Evolutionary conservation across 2,113 vertebrate genomes (phyloP), one percentile per base, ranked within the genome.

Genomic region (Catharus bicknelli): DNA sequence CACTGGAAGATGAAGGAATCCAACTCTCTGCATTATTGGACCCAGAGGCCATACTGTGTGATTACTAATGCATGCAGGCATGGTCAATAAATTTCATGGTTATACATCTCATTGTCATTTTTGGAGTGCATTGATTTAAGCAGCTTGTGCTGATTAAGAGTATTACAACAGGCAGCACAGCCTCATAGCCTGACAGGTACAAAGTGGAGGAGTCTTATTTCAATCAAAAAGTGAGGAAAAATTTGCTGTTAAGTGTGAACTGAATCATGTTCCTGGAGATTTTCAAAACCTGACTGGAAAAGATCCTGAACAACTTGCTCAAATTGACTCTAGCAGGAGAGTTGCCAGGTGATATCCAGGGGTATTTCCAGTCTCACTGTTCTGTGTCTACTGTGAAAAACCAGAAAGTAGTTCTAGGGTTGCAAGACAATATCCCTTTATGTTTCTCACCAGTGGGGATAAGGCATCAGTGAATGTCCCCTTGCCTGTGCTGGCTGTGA

Each of bases 11-110:
- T 74, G 91, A 87, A 93, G 91, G 91, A 89, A 87, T 82, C 54
- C 74, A 79, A 9, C 66, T 72, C 74, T 78, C 89, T 66, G 70
- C 94, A 87, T 86, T 91, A 76, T 64, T 83, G 81, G 86, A 47
- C 83, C 89, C 91, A 82, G 94, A 92, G 92, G 95, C 90, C 91
- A 36, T 87, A 21, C 83, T 76, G 70, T 90, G 90, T 91, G 69
- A 68, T 87, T 91, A 79, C 84, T 96, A 94, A 92, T 96, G 89
- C 91, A 90, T 95, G 81, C 86, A 77, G 83, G 87, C 89, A 66
- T 51, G 74, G 89, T 91, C 89, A 69, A 38, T 91, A 86, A 77
- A 88, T 81, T 93, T 90, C 89, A 79, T 92, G 86, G 83, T 94
- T 82, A 62, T 89, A 84, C 75, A 87, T 92, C 90, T 89, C 74